phyloP scores from a whole-genome alignment of 2,113 vertebrate species.

The Corythornis vintsioides region DNA sequence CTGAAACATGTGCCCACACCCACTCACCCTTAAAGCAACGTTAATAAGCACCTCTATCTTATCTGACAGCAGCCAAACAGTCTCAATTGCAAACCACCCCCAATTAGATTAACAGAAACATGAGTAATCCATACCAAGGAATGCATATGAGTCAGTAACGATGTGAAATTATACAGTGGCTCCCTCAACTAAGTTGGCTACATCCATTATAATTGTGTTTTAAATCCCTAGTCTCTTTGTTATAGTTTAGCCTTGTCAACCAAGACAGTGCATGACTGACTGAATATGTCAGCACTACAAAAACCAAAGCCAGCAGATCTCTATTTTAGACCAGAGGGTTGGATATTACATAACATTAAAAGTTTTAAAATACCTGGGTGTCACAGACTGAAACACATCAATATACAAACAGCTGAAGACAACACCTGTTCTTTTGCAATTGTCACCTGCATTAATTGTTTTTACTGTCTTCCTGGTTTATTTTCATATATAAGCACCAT shows the following conservation, averaged over 20 bases:
- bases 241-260: not conserved
- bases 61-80: slow-evolving; percentile 63
- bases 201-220: not conserved
- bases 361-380: not conserved
- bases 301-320: not conserved
- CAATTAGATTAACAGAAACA: slow-evolving; percentile 63
- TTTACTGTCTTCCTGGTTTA: not conserved
- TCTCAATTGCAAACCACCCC: slow-evolving; percentile 54
- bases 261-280: not conserved
- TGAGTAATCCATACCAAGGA: slow-evolving; percentile 57
- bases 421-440: not conserved
- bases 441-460: not conserved
- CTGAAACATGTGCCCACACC: slow-evolving; percentile 22
- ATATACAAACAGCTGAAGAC: not conserved
- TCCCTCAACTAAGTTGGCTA: slow-evolving; percentile 8
- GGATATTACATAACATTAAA: not conserved
- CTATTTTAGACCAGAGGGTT: not conserved
- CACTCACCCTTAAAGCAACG: not conserved
- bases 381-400: not conserved
- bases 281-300: not conserved
- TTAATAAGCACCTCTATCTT: slow-evolving; percentile 46
- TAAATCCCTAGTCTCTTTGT: not conserved
- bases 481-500: not conserved
- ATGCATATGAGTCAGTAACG: slow-evolving; percentile 51
- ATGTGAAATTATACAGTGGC: slow-evolving; percentile 14